phyloP scores from a whole-genome alignment of 2,797 vertebrate species.

The Aldrovandia affinis region DNA sequence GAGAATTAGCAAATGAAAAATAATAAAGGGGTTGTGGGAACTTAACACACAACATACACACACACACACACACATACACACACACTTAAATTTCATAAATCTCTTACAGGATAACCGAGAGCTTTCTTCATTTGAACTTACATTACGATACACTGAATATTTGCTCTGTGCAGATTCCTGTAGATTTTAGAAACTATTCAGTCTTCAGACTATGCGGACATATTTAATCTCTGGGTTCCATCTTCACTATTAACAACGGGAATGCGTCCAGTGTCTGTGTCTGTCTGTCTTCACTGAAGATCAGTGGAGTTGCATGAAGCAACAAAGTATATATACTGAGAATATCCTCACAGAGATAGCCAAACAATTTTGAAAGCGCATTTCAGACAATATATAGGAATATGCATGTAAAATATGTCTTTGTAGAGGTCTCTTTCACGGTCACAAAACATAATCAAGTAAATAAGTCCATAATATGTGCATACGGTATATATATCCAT shows the following conservation, averaged over 20 bases:
- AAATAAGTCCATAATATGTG: slow-evolving; percentile 71
- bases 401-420: slow-evolving; percentile 75
- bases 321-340: slow-evolving; percentile 60
- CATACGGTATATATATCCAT: slow-evolving; percentile 55
- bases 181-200: too few relatives aligned
- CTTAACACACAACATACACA: not conserved
- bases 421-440: slow-evolving; percentile 71
- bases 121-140: too few relatives aligned
- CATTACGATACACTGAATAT: too few relatives aligned
- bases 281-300: slow-evolving; percentile 53
- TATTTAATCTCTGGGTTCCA: too few relatives aligned
- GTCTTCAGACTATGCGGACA: too few relatives aligned
- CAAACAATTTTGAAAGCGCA: slow-evolving; percentile 58
- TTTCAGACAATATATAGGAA: slow-evolving; percentile 65
- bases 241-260: too few relatives aligned
- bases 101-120: too few relatives aligned
- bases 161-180: too few relatives aligned
- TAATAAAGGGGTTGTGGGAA: slow-evolving; percentile 20
- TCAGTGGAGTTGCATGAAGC: slow-evolving; percentile 54
- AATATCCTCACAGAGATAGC: slow-evolving; percentile 62
- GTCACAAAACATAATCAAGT: slow-evolving; percentile 67
- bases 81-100: too few relatives aligned
- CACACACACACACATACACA: not conserved
- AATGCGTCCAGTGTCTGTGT: slow-evolving; percentile 41
- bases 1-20: slow-evolving; percentile 39